Percentiles rank a stretch among this genome's conserved stretches.
phyloP scores from a whole-genome alignment of 2,113 vertebrate genomes.

The Pygoscelis adeliae region DNA sequence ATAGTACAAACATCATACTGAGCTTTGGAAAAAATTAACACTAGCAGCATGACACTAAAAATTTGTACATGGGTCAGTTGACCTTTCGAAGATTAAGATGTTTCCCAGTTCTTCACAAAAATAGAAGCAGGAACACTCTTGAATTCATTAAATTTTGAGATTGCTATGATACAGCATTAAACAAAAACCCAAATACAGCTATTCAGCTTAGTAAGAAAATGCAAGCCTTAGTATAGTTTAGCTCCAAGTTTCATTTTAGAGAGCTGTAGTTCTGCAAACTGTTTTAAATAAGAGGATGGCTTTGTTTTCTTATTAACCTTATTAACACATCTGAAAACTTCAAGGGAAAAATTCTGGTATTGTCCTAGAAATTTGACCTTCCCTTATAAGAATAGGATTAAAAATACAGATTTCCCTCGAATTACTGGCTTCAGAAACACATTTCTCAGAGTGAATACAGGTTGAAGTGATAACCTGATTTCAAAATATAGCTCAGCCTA shows the following conservation, averaged over 20 bases:
- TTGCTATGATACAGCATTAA: neutral
- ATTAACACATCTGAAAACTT: neutral
- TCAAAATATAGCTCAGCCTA: neutral
- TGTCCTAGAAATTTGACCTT: neutral
- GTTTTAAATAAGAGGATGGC: neutral
- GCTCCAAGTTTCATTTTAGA: neutral
- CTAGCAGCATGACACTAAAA: neutral
- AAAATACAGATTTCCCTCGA: neutral
- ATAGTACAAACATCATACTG: neutral
- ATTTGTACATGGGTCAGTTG: neutral
- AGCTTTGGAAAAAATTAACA: neutral
- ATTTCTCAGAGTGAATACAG: neutral
- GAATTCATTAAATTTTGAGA: neutral
- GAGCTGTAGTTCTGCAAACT: neutral
- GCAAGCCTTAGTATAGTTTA: neutral
- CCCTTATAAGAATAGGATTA: neutral
- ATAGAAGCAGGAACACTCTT: neutral
- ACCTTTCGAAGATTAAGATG: neutral
- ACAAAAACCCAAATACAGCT: fast-evolving
- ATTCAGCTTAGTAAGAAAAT: neutral
- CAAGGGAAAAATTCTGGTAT: neutral
- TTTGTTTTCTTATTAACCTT: neutral
- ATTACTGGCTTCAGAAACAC: neutral
- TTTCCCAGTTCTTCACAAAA: neutral
- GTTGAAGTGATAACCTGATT: neutral